These are phyloP conservation scores for Mamestra configurata DNA, from an alignment of 1,140 invertebrate species.

Conservation along the genomic window DNA sequence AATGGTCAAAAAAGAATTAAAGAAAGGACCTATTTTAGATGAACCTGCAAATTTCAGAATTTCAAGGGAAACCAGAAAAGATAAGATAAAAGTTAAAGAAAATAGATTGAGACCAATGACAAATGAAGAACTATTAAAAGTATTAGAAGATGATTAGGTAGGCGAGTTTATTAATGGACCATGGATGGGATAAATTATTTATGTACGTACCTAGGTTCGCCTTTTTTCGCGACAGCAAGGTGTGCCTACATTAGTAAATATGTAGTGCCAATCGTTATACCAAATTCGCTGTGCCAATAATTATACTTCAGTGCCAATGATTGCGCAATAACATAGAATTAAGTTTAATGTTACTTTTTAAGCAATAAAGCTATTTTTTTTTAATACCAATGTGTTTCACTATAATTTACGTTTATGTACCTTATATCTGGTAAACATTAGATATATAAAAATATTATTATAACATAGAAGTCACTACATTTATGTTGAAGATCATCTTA, in stretches of 20 bases:
- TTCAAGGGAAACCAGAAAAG: slow-evolving; percentile 27
- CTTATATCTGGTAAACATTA: too few species aligned
- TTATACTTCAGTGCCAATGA: slow-evolving; percentile 31
- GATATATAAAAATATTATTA: too few species aligned
- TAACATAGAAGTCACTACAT: too few species aligned
- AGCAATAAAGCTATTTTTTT: too few species aligned
- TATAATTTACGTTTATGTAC: too few species aligned
- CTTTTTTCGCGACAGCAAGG: neutral
- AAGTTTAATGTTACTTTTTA: too few species aligned
- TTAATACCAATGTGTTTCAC: too few species aligned
- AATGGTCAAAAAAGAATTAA: slow-evolving; percentile 22
- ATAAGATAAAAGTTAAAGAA: slow-evolving; percentile 27
- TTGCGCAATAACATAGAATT: slow-evolving; percentile 27
- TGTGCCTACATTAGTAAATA: slow-evolving; percentile 34
- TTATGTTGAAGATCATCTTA: too few species aligned
- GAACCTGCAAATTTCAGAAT: slow-evolving; percentile 3
- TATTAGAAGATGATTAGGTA: slow-evolving; percentile 30
- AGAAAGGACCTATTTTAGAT: slow-evolving; percentile 31
- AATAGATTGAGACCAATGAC: slow-evolving; percentile 28
- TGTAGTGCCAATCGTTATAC: slow-evolving; percentile 30
- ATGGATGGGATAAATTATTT: slow-evolving; percentile 4
- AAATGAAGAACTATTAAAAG: slow-evolving; percentile 34
- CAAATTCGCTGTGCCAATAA: slow-evolving; percentile 19
- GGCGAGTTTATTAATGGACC: slow-evolving; percentile 25
- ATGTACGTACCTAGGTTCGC: neutral